Evolutionary conservation across 2,113 vertebrate genomes (phyloP), one percentile per base, ranked within the genome.

Genomic region (Cochlearius cochlearius): DNA sequence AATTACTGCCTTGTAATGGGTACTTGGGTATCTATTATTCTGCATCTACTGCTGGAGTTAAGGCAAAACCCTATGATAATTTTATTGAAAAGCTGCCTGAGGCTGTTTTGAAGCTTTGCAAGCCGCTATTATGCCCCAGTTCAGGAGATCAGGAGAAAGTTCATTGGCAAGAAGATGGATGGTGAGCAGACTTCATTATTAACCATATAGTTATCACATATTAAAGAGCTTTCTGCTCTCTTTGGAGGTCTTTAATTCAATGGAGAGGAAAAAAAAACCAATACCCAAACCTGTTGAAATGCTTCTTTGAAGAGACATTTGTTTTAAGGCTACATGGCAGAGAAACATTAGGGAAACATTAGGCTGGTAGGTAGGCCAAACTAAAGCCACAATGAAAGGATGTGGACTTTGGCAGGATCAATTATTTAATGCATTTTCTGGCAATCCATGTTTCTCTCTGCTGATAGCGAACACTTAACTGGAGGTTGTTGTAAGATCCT

Each of bases 51-150:
- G 47, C 79, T 96, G 59, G 36, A 95, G n/a, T 83, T 94, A 67
- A 90, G 79, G 90, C 88, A 93, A 89, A 96, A 58, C 59, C 34
- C 39, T 60, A 78, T 49, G 90, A 79, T 95, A 85, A 95, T 89
- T 96, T 74, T 91, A 93, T 74, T 94, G 96, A 92, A 94, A 95
- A 96, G 58, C 26, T 9, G 63, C 93, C 82, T 84, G 71, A 90
- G 94, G 92, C 79, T 95, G 76, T 94, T 96, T 90, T 94, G 92
- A 96, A 95, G 91, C 15, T 92, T 88, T 92, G 64, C 67, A 95
- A 76, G 83, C 82, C 72, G n/a, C 39, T 72, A 15, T 92, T 96
- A 73, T 53, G 38, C 21, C 69, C 59, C 72, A 45, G 50, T 82
- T 82, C 81, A 77, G 71, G 74, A 91, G 69, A 92, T 34, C 13